phyloP scores from a whole-genome alignment of 2,797 vertebrate genomes.

The Sebastes kiyomatsui region DNA sequence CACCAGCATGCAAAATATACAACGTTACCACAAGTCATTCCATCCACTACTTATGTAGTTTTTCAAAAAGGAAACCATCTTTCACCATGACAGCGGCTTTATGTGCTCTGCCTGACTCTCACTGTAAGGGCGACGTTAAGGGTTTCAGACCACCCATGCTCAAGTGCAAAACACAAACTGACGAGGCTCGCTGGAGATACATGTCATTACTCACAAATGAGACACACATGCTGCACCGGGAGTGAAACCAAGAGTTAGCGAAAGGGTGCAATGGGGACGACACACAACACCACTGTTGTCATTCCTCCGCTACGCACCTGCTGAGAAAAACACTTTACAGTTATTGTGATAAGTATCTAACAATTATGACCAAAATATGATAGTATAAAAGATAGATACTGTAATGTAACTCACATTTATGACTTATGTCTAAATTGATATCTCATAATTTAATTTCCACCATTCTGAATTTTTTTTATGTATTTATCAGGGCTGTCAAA shows the following conservation, averaged over 20 bases:
- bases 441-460: background rate
- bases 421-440: background rate
- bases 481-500: background rate
- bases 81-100: constrained; percentile 11
- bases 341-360: background rate
- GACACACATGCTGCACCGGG: constrained; percentile 39
- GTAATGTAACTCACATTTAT: background rate
- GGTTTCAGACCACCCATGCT: constrained; percentile 36
- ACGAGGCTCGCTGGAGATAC: constrained; percentile 25
- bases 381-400: background rate
- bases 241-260: background rate
- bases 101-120: constrained; percentile 15
- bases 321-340: background rate
- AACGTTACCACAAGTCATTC: background rate
- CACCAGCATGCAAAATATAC: background rate
- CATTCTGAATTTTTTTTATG: background rate
- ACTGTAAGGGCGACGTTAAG: background rate
- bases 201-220: constrained; percentile 51
- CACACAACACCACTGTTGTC: background rate
- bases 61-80: background rate
- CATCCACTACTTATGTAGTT: background rate
- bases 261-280: background rate
- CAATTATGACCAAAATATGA: background rate
- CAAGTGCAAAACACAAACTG: constrained; percentile 22
- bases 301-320: constrained; percentile 3